These are phyloP conservation scores for Helleia helle DNA, from an alignment of 2,888 invertebrate species.

Conservation along the genomic window DNA sequence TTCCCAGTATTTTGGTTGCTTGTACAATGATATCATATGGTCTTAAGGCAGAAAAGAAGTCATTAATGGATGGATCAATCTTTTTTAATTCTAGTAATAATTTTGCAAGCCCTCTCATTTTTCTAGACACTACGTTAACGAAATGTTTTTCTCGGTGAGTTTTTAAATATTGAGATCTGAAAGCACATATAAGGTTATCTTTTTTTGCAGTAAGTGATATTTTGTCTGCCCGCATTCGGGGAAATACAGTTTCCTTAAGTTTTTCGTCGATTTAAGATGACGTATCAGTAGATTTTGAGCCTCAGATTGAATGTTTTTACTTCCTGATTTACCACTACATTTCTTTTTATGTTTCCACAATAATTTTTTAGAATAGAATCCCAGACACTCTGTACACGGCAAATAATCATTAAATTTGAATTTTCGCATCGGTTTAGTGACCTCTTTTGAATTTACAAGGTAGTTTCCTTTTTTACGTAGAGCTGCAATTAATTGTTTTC, in stretches of 20 bases:
- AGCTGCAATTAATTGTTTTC: slow-evolving; percentile 18
- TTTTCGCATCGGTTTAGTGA: no score
- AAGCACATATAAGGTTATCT: slow-evolving; percentile 22
- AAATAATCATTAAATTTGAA: slow-evolving; percentile 17
- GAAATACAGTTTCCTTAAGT: slow-evolving; percentile 26
- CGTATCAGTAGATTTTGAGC: slow-evolving; percentile 27
- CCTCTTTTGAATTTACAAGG: slow-evolving; percentile 23
- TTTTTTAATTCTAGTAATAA: slow-evolving; percentile 24
- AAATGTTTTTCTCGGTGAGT: slow-evolving; percentile 24
- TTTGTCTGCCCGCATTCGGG: slow-evolving; percentile 24
- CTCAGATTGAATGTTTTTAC: slow-evolving; percentile 25
- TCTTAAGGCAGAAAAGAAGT: slow-evolving; percentile 20
- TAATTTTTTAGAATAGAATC: slow-evolving; percentile 15
- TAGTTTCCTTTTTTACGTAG: slow-evolving; percentile 27
- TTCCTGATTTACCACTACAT: slow-evolving; percentile 12
- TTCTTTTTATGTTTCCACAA: slow-evolving; percentile 18
- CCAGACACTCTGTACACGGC: slow-evolving; percentile 17
- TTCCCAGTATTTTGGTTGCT: slow-evolving; percentile 20
- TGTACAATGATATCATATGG: slow-evolving; percentile 20
- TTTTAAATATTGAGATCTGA: slow-evolving; percentile 21
- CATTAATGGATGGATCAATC: slow-evolving; percentile 18
- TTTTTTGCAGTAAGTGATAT: slow-evolving; percentile 24
- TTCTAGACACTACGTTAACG: slow-evolving; percentile 22
- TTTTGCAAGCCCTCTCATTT: slow-evolving; percentile 27
- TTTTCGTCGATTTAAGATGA: slow-evolving; percentile 28